phyloP scores from a whole-genome alignment of 2,113 vertebrate species.

The Heptranchias perlo region DNA sequence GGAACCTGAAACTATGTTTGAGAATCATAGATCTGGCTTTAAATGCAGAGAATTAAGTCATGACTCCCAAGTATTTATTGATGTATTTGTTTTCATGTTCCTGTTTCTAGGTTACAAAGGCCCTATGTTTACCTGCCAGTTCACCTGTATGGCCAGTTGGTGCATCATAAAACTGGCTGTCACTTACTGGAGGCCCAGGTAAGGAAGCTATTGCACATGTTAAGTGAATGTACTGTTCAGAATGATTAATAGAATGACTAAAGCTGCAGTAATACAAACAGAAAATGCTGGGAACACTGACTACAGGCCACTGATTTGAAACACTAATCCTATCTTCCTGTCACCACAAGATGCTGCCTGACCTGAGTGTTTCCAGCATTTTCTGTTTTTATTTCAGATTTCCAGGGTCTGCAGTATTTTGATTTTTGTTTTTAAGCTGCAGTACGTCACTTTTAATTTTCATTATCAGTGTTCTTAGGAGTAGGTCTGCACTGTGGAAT shows the following conservation, averaged over 20 bases:
- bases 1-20: neutral
- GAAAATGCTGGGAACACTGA: neutral
- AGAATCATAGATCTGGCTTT: neutral
- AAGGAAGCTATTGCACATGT: slow-evolving; percentile 38
- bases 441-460: neutral
- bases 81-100: neutral
- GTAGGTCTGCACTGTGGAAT: neutral
- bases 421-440: neutral
- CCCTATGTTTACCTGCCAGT: slow-evolving; percentile 92
- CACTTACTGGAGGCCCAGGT: slow-evolving; percentile 93
- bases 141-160: slow-evolving; percentile 93
- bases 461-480: neutral
- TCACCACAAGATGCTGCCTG: neutral
- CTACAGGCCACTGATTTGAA: neutral
- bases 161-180: slow-evolving; percentile 96
- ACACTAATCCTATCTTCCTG: neutral
- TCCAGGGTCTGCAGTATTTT: neutral
- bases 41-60: neutral
- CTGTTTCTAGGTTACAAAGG: slow-evolving; percentile 76
- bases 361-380: neutral
- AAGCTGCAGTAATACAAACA: neutral
- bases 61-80: neutral
- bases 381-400: neutral
- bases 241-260: neutral
- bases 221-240: neutral